Evolutionary conservation across 2,113 vertebrate genomes (phyloP).

Genomic region (Casuarius casuarius): DNA sequence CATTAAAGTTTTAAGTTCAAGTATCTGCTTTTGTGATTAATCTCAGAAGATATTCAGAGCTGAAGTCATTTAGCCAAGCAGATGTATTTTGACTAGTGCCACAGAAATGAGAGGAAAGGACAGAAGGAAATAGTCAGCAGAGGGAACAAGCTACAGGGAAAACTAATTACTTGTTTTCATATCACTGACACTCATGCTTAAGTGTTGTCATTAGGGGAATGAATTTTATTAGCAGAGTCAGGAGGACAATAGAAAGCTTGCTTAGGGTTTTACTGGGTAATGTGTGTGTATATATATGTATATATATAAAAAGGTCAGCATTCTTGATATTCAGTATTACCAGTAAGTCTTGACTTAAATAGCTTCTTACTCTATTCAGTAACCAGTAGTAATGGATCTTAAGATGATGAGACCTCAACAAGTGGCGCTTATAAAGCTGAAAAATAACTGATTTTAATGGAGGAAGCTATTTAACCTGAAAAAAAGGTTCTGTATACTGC

Average conservation of each 20-base stretch:
- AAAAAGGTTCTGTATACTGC: neutral
- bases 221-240: neutral
- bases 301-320: neutral
- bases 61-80: slow-evolving; percentile 24
- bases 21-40: slow-evolving; percentile 37
- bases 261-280: neutral
- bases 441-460: neutral
- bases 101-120: neutral
- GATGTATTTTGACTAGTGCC: slow-evolving; percentile 18
- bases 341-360: neutral
- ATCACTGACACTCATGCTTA: neutral
- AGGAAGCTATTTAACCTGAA: neutral
- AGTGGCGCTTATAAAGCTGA: neutral
- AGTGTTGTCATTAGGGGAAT: neutral
- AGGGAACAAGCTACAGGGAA: neutral
- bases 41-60: slow-evolving; percentile 12
- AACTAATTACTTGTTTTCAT: neutral
- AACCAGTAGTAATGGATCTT: neutral
- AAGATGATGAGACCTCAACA: neutral
- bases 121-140: neutral
- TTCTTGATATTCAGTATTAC: neutral
- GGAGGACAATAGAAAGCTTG: neutral
- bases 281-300: no score
- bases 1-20: slow-evolving; percentile 60
- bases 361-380: neutral